Evolutionary conservation across 2,888 invertebrate species (phyloP).

Genomic region (Trichacis sp.): DNA sequence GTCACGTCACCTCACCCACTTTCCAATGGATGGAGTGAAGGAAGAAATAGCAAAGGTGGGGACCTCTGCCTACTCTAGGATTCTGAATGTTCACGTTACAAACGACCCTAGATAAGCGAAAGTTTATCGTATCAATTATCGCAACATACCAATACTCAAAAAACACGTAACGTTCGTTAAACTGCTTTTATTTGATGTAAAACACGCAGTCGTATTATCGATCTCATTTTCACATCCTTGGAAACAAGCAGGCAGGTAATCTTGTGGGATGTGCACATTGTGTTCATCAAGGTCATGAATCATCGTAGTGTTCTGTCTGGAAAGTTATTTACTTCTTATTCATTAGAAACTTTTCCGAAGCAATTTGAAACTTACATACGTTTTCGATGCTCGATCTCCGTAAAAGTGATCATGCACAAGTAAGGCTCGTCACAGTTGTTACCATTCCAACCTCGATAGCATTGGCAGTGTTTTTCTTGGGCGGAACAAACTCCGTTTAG

Average conservation of each 20-base stretch:
- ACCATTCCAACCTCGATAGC: slow-evolving; percentile 53
- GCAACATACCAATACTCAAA: slow-evolving; percentile 20
- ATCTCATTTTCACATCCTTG: slow-evolving; percentile 11
- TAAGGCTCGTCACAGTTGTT: slow-evolving; percentile 43
- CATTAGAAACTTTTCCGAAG: too few relatives aligned
- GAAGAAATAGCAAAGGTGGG: too few relatives aligned
- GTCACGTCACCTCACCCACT: too few relatives aligned
- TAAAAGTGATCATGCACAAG: slow-evolving; percentile 35
- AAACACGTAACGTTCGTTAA: slow-evolving; percentile 20
- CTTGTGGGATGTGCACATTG: slow-evolving; percentile 15
- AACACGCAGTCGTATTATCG: slow-evolving; percentile 21
- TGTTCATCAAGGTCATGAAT: slow-evolving; percentile 6
- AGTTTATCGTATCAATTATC: too few relatives aligned
- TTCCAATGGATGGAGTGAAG: too few relatives aligned
- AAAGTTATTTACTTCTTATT: too few relatives aligned
- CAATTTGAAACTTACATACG: too few relatives aligned
- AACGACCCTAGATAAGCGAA: too few relatives aligned
- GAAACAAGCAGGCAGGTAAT: slow-evolving; percentile 22
- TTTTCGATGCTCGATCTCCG: not conserved
- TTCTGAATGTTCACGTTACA: too few relatives aligned
- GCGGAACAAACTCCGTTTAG: slow-evolving; percentile 34
- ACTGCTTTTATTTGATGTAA: not conserved
- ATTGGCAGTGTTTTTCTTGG: slow-evolving; percentile 33
- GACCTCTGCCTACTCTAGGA: too few relatives aligned
- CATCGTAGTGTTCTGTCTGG: not conserved